A percentile compares a stretch with the other conserved stretches of the same genome.
Conservation (phyloP, 2,113 vertebrate genomes). For the Megalops atlanticus region DNA sequence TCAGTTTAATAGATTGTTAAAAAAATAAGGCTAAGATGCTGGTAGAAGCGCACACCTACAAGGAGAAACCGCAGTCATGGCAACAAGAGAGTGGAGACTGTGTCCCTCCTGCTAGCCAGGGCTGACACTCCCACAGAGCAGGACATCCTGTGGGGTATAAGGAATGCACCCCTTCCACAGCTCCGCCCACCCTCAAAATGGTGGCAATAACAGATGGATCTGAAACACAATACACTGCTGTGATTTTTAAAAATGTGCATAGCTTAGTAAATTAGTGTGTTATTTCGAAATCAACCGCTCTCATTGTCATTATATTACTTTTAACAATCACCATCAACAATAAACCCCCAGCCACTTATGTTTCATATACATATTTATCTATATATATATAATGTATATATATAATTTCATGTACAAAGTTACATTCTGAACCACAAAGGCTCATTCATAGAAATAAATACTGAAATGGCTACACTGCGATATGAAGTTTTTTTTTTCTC, state of each 20-base stretch:
- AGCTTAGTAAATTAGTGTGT: constrained; percentile 53
- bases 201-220: constrained; percentile 18
- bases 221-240: constrained; percentile 14
- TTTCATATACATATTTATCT: constrained; percentile 93
- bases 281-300: constrained; percentile 36
- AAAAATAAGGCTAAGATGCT: constrained; percentile 58
- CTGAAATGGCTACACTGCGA: constrained; percentile 88
- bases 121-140: neutral
- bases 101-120: neutral
- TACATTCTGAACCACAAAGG: constrained; percentile 96
- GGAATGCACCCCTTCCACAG: neutral
- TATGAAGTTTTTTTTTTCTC: constrained; percentile 60
- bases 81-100: constrained; percentile 21
- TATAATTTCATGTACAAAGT: constrained; percentile 89
- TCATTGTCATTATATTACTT: constrained; percentile 25
- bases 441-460: constrained; percentile 98
- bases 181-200: constrained; percentile 17
- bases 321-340: constrained; percentile 51
- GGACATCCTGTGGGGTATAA: neutral
- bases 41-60: constrained; percentile 37
- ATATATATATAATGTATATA: constrained; percentile 73
- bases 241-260: constrained; percentile 61
- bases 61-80: constrained; percentile 20
- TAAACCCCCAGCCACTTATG: constrained; percentile 61
- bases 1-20: constrained; percentile 61